Percentiles rank a stretch among this genome's conserved stretches.
Conservation (phyloP, 2,113 vertebrate genomes). For the Donacobius atricapilla region DNA sequence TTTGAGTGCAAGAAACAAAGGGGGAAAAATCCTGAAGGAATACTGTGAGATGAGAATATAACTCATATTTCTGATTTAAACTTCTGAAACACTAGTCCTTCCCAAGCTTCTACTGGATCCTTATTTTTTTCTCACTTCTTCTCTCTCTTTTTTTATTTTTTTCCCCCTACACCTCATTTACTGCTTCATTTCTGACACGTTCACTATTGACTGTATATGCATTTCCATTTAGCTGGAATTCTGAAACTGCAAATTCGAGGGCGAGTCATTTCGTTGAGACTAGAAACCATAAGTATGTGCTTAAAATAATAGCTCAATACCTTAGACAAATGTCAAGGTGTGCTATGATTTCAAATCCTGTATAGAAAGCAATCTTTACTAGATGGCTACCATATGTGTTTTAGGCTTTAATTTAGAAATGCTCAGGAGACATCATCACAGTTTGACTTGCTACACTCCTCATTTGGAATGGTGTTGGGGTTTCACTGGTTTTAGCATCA, state of each 20-base stretch:
- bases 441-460: background rate
- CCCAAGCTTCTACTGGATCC: background rate
- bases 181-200: background rate
- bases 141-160: background rate
- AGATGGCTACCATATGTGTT: background rate
- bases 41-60: background rate
- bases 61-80: background rate
- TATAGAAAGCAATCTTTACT: background rate
- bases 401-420: background rate
- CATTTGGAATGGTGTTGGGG: background rate
- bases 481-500: background rate
- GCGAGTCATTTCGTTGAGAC: background rate
- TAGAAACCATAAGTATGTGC: background rate
- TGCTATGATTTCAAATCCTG: background rate
- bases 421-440: background rate
- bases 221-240: background rate
- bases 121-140: background rate
- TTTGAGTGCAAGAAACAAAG: background rate
- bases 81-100: background rate
- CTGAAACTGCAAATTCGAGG: background rate
- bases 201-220: background rate
- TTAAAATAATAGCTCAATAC: background rate
- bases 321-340: background rate
- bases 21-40: background rate
- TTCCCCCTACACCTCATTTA: background rate